Evolutionary conservation across 2,888 invertebrate genomes (phyloP), one percentile per base, ranked within the genome.

Genomic region (Eugnorisma glareosa): DNA sequence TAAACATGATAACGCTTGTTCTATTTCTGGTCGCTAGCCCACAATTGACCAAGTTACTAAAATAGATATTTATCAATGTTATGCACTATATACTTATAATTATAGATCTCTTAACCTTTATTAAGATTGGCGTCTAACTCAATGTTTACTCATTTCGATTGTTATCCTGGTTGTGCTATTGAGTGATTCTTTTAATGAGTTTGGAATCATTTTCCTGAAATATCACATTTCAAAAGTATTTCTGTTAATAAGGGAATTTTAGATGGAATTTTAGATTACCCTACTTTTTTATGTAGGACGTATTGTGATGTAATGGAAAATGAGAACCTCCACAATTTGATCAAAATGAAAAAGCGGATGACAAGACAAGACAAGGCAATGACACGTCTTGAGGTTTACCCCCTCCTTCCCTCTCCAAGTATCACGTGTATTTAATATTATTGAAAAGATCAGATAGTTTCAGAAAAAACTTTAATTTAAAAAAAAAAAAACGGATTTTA

Each of bases 41-140:
- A 71, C 51, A 69, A 72, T 54, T 78, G 69, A 82, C 76, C 81
- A 85, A 82, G 74, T 73, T 78, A 81, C 51, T 73, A 59, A 67
- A 72, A 69, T 74, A 77, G 59, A 45, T 43, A 43, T 4, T 35
- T 35, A 13, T 48, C 57, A 82, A 84, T 84, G 61, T 75, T 84
- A 75, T 75, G 61, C 66, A 63, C 28, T 61, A 37, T 45, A 11
- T 28, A 77, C 24, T 70, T 13, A 8, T 76, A 24, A 64, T 51
- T 67, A 68, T 57, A 35, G 45, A 77, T 71, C 71, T 64, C 35
- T 64, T 40, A 61, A 82, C 68, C 83, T 59, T 48, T 61, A 54
- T 57, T 28, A 48, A 57, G 48, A 83, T 77, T 70, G 72, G 35
- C 43, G 63, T 75, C 40, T 75, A 54, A 64, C 64, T 40, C n/a